These are phyloP conservation scores for Cerceris rybyensis DNA, from an alignment of 2,888 invertebrate genomes.

Conservation along the genomic window DNA sequence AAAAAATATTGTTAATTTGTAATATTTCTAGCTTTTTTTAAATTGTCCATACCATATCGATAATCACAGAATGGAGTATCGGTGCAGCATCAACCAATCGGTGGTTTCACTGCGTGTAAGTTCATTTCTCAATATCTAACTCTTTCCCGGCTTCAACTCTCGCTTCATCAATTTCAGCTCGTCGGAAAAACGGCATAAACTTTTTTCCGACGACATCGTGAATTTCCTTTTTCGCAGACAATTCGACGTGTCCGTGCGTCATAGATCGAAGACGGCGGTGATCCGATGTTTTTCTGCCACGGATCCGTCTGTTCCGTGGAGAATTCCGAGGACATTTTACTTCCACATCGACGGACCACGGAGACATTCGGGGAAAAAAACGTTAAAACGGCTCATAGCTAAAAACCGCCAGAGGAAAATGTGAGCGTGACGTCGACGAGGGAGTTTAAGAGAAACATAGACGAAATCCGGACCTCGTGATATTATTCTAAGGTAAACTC, in stretches of 20 bases:
- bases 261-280: too few relatives aligned
- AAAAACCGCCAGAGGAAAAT: neutral
- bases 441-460: constrained; percentile 14
- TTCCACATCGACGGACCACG: constrained; percentile 3
- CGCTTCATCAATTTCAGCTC: neutral
- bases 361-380: constrained; percentile 21
- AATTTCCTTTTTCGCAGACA: too few relatives aligned
- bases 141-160: neutral
- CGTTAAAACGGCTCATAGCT: neutral
- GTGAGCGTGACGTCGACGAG: constrained; percentile 17
- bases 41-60: too few relatives aligned
- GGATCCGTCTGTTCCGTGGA: neutral
- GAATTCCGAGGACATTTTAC: constrained; percentile 17
- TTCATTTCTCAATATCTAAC: too few relatives aligned
- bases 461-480: constrained; percentile 1
- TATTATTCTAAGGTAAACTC: neutral
- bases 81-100: too few relatives aligned
- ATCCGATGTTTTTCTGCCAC: neutral
- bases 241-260: too few relatives aligned
- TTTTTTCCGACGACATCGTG: neutral
- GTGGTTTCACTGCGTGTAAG: too few relatives aligned
- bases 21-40: too few relatives aligned
- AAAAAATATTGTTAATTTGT: too few relatives aligned
- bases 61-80: too few relatives aligned
- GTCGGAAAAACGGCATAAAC: neutral